Evolutionary conservation across 2,113 vertebrate genomes (phyloP).

Genomic region (Leptosomus discolor): DNA sequence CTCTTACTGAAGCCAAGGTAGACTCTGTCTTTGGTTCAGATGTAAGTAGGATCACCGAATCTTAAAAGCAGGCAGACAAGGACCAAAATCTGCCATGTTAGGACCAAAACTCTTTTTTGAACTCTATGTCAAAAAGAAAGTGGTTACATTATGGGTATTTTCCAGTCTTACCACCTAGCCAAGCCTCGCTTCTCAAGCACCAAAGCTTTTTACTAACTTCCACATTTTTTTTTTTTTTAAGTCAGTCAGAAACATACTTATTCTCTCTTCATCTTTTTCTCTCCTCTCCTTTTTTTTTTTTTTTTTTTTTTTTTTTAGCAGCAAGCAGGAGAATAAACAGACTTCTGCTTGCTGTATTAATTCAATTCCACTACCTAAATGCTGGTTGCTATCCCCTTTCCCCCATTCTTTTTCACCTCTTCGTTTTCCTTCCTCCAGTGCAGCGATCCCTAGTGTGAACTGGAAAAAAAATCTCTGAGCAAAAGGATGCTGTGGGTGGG

Average conservation of each 20-base stretch:
- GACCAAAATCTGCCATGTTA: background rate
- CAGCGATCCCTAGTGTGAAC: background rate
- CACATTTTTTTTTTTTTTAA: background rate
- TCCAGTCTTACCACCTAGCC: background rate
- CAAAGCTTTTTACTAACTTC: background rate
- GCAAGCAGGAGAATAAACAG: background rate
- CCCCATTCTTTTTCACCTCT: background rate
- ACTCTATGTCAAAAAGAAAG: background rate
- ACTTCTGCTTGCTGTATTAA: background rate
- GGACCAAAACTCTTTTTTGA: background rate
- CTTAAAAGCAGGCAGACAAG: background rate
- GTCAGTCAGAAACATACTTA: background rate
- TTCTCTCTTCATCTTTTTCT: background rate
- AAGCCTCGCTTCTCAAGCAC: background rate
- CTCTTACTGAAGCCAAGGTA: background rate
- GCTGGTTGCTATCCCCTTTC: accelerated
- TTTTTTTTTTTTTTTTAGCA: background rate
- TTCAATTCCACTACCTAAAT: background rate
- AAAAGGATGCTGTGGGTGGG: background rate
- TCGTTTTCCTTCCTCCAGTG: background rate
- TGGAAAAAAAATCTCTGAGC: background rate
- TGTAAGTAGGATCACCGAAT: background rate
- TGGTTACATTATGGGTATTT: background rate
- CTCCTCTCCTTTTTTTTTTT: background rate
- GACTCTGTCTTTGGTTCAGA: background rate